Base-by-base conservation (phyloP, 2,113 vertebrate species). In the Oreotrochilus melanogaster region DNA sequence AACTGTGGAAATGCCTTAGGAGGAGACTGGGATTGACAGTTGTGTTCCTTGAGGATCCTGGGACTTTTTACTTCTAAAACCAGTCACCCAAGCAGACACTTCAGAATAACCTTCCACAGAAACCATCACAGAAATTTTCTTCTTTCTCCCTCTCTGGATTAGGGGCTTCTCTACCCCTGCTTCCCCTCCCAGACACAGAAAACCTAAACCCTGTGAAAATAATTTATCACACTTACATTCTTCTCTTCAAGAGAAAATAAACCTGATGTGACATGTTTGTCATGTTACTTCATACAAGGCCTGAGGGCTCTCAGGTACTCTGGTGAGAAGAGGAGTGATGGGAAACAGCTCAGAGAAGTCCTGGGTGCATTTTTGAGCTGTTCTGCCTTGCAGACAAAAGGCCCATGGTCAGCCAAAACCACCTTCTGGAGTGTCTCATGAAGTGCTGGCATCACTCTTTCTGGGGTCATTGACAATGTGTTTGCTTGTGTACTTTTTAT, bases 191-290 rank as follows among this genome's bases (percentile, higher is more conserved):
- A 70, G 69, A 42, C n/a, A 39, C 50, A 64, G 56, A 71, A 88
- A 51, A 35, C 27, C 12, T 69, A 80, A 85, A n/a, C 17, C 69
- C 4, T 21, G 1, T 73, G 67, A 83, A 83, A 78, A 57, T 78
- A 60, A 54, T 86, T 83, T 73, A n/a, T 33, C 80, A 67, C 33
- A 33, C 31, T 58, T 62, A 76, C 6, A 19, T 69, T 83, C n/a
- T 88, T 24, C 27, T 82, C 42, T 78, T 61, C 18, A 73, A 70
- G 76, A 65, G 35, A 48, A 45, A 65, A 69, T 45, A 54, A 88
- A 88, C 30, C 27, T 66, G 53, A 50, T 65, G 54, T 79, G 90
- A 79, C 35, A 4, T 45, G 62, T 88, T 92, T 82, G 75, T 94
- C 75, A 13, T 83, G 58, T 92, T 78, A 62, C 71, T 93, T 88